phyloP scores from a whole-genome alignment of 1,140 invertebrate genomes.

The Pygmarrhopalites habei region DNA sequence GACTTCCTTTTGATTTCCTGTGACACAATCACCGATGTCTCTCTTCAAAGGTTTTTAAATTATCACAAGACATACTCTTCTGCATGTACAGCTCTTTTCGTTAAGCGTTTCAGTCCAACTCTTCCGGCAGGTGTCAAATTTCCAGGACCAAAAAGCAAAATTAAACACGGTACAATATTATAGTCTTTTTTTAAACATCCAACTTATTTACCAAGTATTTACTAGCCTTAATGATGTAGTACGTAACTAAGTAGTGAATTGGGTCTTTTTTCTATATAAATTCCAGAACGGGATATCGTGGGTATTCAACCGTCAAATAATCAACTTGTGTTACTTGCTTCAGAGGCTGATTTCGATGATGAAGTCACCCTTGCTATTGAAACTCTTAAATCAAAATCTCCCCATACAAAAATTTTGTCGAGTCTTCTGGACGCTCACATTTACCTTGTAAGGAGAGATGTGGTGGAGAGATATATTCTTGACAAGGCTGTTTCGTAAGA shows the following conservation, averaged over 20 bases:
- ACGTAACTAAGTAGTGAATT: too few species aligned
- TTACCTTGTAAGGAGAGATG: slow-evolving; percentile 43
- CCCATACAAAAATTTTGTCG: slow-evolving; percentile 45
- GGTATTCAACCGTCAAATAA: slow-evolving; percentile 44
- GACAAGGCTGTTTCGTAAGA: slow-evolving; percentile 13
- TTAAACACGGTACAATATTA: slow-evolving; percentile 44
- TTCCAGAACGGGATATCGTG: slow-evolving; percentile 48
- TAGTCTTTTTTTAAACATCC: neutral
- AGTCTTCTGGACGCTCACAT: slow-evolving; percentile 49
- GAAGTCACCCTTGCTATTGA: slow-evolving; percentile 43
- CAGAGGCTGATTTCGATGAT: slow-evolving; percentile 51
- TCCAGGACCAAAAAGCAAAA: slow-evolving; percentile 49
- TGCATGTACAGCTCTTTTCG: slow-evolving; percentile 47
- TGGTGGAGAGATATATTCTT: neutral
- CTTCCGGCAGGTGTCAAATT: slow-evolving; percentile 42
- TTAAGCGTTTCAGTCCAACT: slow-evolving; percentile 39
- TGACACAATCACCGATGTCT: slow-evolving; percentile 50
- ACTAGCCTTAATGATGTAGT: too few species aligned
- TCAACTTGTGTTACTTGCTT: slow-evolving; percentile 46
- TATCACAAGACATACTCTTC: slow-evolving; percentile 47
- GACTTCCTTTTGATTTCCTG: slow-evolving; percentile 51
- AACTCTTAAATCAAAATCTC: slow-evolving; percentile 46
- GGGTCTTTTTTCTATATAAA: too few species aligned
- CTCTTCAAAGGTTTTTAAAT: slow-evolving; percentile 45
- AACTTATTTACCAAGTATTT: neutral